phyloP scores from a whole-genome alignment of 1,140 invertebrate species.

The Musca vetustissima region DNA sequence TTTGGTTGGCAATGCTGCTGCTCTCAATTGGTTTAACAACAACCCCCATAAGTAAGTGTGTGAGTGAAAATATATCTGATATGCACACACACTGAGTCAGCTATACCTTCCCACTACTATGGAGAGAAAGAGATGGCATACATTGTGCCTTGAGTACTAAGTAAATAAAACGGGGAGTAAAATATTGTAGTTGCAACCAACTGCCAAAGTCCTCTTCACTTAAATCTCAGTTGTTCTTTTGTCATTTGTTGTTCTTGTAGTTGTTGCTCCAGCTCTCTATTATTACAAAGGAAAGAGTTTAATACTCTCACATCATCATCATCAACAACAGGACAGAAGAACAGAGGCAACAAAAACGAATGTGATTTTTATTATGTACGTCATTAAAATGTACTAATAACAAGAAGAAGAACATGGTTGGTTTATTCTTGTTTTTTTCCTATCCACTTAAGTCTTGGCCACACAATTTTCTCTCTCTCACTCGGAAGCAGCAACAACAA shows the following conservation, averaged over 20 bases:
- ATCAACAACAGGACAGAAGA: background rate
- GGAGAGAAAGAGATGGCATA: background rate
- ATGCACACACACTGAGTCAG: no score
- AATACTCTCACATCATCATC: slow-evolving; percentile 36
- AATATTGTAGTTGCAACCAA: background rate
- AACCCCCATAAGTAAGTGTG: background rate
- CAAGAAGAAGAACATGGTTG: background rate
- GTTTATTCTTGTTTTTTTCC: background rate
- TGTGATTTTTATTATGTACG: slow-evolving; percentile 57
- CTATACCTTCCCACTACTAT: background rate
- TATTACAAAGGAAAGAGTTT: slow-evolving; percentile 3
- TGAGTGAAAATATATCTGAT: no score
- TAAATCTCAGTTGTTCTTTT: slow-evolving; percentile 14
- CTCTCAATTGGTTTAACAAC: background rate
- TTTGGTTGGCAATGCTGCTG: background rate
- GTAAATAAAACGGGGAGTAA: slow-evolving; percentile 10
- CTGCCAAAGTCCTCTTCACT: background rate
- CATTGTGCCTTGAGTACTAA: background rate
- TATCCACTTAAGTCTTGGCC: slow-evolving; percentile 1
- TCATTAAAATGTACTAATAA: slow-evolving; percentile 55
- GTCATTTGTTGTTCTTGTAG: background rate
- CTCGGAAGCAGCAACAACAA: no score
- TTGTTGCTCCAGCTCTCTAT: slow-evolving; percentile 11
- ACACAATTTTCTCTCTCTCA: no score
- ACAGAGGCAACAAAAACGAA: slow-evolving; percentile 42